Evolutionary conservation across 2,113 vertebrate genomes (phyloP).

Genomic region (Aegotheles bennettii): DNA sequence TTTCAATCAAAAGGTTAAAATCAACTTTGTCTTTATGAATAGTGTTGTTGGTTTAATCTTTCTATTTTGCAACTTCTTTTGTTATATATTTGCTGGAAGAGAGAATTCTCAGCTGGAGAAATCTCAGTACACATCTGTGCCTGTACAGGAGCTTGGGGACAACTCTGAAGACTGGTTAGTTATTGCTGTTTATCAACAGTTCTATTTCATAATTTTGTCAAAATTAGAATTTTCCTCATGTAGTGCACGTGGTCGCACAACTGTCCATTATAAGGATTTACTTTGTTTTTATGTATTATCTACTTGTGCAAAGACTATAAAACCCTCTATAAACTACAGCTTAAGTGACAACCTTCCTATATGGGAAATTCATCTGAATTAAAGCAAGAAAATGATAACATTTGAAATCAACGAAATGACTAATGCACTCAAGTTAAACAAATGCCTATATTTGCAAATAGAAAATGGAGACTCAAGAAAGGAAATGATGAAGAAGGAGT

Average conservation of each 20-base stretch:
- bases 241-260: neutral
- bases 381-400: neutral
- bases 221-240: neutral
- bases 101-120: neutral
- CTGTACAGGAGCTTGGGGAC: neutral
- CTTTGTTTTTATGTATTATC: neutral
- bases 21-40: neutral
- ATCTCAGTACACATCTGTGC: neutral
- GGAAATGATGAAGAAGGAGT: neutral
- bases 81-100: neutral
- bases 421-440: rapidly evolving
- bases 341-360: neutral
- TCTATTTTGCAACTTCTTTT: neutral
- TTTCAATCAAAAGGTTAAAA: neutral
- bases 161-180: neutral
- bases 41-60: neutral
- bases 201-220: neutral
- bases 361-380: neutral
- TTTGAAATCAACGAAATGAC: neutral
- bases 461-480: neutral
- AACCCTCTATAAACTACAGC: neutral
- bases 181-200: neutral
- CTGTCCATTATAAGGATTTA: neutral
- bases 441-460: neutral
- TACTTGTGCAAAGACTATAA: neutral